Evolutionary conservation across 2,797 vertebrate genomes (phyloP).

Genomic region (Girardinus metallicus): DNA sequence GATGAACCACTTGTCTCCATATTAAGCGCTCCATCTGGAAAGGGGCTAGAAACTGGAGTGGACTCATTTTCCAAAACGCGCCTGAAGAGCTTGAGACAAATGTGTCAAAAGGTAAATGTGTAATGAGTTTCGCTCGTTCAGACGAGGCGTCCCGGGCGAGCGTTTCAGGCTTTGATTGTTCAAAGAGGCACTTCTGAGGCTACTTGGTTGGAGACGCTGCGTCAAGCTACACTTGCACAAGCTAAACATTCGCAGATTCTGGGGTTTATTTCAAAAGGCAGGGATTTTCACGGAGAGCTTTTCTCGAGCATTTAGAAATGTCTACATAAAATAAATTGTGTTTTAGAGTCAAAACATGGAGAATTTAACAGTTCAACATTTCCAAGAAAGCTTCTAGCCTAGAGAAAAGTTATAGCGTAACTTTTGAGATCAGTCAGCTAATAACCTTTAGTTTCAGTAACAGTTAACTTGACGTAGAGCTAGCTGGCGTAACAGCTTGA

Average conservation of each 20-base stretch:
- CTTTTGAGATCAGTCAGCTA: too few relatives aligned
- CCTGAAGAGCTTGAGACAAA: conserved; percentile 42
- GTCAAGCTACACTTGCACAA: neutral
- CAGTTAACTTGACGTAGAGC: too few relatives aligned
- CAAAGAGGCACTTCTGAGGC: conserved; percentile 16
- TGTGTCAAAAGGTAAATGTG: conserved; percentile 37
- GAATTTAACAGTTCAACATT: too few relatives aligned
- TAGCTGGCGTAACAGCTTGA: too few relatives aligned
- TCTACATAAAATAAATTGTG: neutral
- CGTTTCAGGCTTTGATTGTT: conserved; percentile 32
- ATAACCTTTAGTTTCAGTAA: too few relatives aligned
- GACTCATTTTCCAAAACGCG: conserved; percentile 50
- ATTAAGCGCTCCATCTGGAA: conserved; percentile 39
- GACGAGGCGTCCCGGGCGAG: conserved; percentile 8
- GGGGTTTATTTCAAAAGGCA: conserved; percentile 5
- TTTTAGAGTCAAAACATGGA: too few relatives aligned
- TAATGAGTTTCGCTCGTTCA: conserved; percentile 42
- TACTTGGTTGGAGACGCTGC: conserved; percentile 6
- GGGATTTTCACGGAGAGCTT: neutral
- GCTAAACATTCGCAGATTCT: conserved; percentile 15
- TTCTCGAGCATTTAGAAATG: conserved; percentile 5
- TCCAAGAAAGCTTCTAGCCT: too few relatives aligned
- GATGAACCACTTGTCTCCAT: conserved; percentile 53
- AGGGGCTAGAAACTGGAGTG: conserved; percentile 32
- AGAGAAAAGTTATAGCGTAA: too few relatives aligned